Conservation (phyloP, 1,140 invertebrate genomes). For the Drosophila persimilis region DNA sequence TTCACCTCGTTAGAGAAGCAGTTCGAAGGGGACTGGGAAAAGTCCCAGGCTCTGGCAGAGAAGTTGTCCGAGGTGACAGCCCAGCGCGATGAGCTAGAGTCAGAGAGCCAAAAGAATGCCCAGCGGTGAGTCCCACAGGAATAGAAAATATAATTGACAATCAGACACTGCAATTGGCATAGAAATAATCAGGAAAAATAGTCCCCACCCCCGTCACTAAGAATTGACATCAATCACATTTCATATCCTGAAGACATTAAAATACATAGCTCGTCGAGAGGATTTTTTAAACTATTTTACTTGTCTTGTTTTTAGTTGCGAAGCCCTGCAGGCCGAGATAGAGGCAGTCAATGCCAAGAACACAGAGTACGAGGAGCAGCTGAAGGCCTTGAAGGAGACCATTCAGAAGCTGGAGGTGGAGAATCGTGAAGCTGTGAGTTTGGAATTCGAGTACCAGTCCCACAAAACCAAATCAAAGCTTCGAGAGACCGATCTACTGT, state of each 20-base stretch:
- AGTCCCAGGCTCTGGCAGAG: constrained; percentile 35
- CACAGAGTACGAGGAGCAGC: constrained; percentile 41
- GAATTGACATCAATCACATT: too few species aligned
- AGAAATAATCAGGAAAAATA: too few species aligned
- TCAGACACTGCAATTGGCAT: too few species aligned
- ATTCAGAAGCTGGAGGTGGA: constrained; percentile 67
- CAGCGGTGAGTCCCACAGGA: constrained; percentile 59
- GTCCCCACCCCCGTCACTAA: too few species aligned
- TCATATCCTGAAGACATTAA: too few species aligned
- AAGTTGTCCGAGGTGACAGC: constrained; percentile 35
- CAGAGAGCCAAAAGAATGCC: constrained; percentile 32
- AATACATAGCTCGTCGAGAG: too few species aligned
- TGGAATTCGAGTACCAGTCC: constrained; percentile 76
- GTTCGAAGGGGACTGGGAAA: constrained; percentile 48
- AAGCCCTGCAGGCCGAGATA: constrained; percentile 44
- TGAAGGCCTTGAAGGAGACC: constrained; percentile 47
- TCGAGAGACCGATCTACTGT: constrained; percentile 74
- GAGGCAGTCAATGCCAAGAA: constrained; percentile 45
- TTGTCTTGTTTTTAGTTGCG: constrained; percentile 36
- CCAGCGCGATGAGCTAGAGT: constrained; percentile 47
- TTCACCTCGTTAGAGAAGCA: constrained; percentile 71
- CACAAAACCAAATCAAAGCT: constrained; percentile 61
- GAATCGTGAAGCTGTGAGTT: constrained; percentile 63
- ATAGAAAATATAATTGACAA: neutral
- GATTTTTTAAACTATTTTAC: neutral